Conservation (phyloP, 2,113 vertebrate genomes). For the Eulemur rufifrons region DNA sequence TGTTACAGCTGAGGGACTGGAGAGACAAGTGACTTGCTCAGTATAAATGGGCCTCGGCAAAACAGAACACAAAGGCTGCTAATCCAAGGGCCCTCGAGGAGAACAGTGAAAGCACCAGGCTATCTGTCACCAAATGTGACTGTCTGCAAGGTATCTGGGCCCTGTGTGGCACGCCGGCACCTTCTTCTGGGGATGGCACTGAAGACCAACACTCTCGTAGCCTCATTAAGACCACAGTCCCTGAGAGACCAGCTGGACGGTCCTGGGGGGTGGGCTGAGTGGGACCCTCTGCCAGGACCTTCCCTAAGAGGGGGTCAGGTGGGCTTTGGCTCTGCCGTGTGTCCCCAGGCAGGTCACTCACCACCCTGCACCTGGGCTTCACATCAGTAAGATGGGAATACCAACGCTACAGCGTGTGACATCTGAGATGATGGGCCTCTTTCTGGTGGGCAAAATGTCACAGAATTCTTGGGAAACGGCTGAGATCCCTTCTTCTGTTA, state of each 20-base stretch:
- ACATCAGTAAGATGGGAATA: background rate
- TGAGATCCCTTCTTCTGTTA: background rate
- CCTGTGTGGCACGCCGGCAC: background rate
- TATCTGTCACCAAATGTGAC: background rate
- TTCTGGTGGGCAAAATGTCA: background rate
- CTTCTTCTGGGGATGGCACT: background rate
- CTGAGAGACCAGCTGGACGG: background rate
- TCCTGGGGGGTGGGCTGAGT: background rate
- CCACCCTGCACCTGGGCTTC: too few relatives aligned
- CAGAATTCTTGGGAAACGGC: background rate
- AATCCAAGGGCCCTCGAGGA: background rate
- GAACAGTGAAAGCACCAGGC: background rate
- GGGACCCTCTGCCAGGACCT: background rate
- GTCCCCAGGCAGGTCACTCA: background rate
- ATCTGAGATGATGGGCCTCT: too few relatives aligned
- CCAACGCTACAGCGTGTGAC: rapidly evolving
- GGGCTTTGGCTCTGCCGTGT: background rate
- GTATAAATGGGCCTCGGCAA: background rate
- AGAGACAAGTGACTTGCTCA: background rate
- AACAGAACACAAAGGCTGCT: background rate
- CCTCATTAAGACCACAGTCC: background rate
- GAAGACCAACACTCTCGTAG: background rate
- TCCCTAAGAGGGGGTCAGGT: background rate
- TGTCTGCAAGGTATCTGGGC: background rate
- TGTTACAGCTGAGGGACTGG: background rate